Conservation (phyloP, 2,888 invertebrate species). For the Caenorhabditis sinica region DNA sequence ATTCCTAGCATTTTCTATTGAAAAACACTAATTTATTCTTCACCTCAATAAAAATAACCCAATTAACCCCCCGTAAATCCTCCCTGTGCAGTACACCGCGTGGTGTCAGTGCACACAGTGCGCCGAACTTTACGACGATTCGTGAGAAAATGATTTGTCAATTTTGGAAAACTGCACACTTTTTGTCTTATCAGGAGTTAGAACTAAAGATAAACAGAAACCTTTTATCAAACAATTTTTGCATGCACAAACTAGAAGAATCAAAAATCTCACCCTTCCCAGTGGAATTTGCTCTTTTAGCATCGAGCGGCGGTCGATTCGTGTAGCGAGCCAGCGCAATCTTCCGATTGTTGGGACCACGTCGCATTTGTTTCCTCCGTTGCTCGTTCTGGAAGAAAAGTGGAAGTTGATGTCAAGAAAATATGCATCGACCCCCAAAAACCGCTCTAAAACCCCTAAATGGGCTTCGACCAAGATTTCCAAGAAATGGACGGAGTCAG, state of each 20-base stretch:
- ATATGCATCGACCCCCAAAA: no score
- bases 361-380: not conserved
- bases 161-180: not conserved
- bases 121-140: conserved; percentile 28
- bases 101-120: conserved; percentile 12
- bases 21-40: no score
- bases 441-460: not conserved
- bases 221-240: not conserved
- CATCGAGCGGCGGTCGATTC: conserved; percentile 2
- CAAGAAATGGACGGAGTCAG: no score
- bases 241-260: not conserved
- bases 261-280: conserved; percentile 26
- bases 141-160: not conserved
- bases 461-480: no score
- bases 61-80: conserved; percentile 49
- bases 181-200: not conserved
- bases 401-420: not conserved
- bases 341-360: not conserved
- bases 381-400: not conserved
- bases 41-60: no score
- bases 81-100: conserved; percentile 29
- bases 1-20: not conserved
- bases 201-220: not conserved
- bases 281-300: conserved; percentile 42
- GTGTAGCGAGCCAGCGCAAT: not conserved